phyloP scores from a whole-genome alignment of 2,113 vertebrate genomes.

The Carettochelys insculpta region DNA sequence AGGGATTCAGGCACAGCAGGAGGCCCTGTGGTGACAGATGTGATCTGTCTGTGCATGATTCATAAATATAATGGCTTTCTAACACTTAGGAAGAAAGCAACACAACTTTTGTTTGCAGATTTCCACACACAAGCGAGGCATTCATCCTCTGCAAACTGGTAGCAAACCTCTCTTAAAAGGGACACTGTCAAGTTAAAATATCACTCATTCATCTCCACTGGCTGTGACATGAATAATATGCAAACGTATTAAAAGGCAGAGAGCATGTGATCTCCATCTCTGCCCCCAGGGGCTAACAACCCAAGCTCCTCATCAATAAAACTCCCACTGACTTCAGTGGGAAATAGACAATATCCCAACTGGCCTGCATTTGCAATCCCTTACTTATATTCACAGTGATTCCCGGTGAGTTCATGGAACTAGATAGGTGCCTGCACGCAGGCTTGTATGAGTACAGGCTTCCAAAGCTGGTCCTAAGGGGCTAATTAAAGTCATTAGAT shows the following conservation, averaged over 20 bases:
- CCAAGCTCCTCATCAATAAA: neutral
- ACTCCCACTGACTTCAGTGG: neutral
- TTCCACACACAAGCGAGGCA: neutral
- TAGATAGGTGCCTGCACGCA: neutral
- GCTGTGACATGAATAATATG: neutral
- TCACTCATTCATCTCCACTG: neutral
- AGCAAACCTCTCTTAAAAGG: neutral
- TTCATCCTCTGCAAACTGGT: neutral
- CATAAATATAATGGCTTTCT: conserved; percentile 42
- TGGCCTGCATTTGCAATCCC: neutral
- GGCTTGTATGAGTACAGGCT: neutral
- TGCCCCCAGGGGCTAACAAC: neutral
- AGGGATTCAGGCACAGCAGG: conserved; percentile 45
- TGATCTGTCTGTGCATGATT: conserved; percentile 57
- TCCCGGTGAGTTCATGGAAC: neutral
- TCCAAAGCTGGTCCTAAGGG: neutral
- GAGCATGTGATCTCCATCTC: neutral
- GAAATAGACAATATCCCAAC: neutral
- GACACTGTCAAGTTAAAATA: neutral
- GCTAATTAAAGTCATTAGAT: neutral
- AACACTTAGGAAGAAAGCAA: conserved; percentile 33
- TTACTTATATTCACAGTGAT: neutral
- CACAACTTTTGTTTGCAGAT: neutral
- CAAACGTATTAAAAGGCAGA: neutral
- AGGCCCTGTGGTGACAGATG: conserved; percentile 44